Base-by-base conservation (phyloP, 2,888 invertebrate genomes). In the Catocala sponsa region DNA sequence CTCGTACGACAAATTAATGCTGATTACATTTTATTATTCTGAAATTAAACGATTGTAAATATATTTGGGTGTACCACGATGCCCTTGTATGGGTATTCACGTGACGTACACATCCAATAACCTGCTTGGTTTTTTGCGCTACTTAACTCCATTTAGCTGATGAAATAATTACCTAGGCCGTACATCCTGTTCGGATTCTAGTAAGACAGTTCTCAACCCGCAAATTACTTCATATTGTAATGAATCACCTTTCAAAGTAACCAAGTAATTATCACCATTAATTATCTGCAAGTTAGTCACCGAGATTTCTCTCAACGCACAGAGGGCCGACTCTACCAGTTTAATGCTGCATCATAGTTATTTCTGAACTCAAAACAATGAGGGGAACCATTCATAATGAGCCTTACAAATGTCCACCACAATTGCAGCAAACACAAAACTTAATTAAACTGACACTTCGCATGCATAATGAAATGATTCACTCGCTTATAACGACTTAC, bases 391-490 rank as follows among this genome's bases (percentile, higher is more conserved):
- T 85, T 84, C 83, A 83, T 86, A 87, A 85, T 81, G 81, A 82
- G 79, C 85, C 83, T 86, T 87, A 84, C 87, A 88, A 86, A 88
- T 88, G 87, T 85, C 87, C 83, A 84, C 83, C 84, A 87, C 89
- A 88, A 89, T 87, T 89, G 87, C 86, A 82, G 80, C 84, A 86
- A 72, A 90, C 85, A 87, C 90, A 88, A 91, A 91, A 91, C 90
- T 91, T 92, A 92, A 92, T 92, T 92, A 91, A 91, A 88, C 78
- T 91, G 92, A 92, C 91, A 91, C 89, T 88, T 82, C 80, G 86
- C 87, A 87, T 88, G 89, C 88, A 91, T 90, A 90, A 90, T 91
- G 90, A 89, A 90, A 91, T 91, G 90, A 91, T 90, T 91, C 90
- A 90, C 86, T 87, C 84, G 83, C 59, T 62, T 70, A 76, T 74